phyloP scores from a whole-genome alignment of 2,888 invertebrate genomes.

The Cremastinae sp. region DNA sequence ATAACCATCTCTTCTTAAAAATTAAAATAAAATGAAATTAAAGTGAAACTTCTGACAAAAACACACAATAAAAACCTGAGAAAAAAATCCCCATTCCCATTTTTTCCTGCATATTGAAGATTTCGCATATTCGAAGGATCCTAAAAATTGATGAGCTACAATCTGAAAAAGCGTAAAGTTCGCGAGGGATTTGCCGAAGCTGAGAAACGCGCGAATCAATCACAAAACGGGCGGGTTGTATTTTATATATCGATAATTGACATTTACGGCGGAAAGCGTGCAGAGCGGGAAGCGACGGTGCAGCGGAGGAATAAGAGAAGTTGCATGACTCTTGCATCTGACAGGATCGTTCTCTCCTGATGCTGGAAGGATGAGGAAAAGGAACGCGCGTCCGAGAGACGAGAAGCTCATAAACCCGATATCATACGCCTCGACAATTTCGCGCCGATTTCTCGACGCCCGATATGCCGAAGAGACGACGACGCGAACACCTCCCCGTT shows the following conservation, averaged over 20 bases:
- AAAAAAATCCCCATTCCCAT: too few relatives aligned
- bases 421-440: slow-evolving; percentile 55
- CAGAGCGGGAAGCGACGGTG: not conserved
- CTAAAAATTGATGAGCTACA: too few relatives aligned
- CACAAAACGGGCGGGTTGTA: slow-evolving; percentile 56
- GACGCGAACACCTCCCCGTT: slow-evolving; percentile 5
- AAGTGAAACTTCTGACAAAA: too few relatives aligned
- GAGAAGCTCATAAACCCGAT: slow-evolving; percentile 55
- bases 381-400: slow-evolving; percentile 17
- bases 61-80: too few relatives aligned
- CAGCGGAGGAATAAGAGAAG: slow-evolving; percentile 25
- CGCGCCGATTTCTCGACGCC: slow-evolving; percentile 36
- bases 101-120: too few relatives aligned
- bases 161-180: too few relatives aligned
- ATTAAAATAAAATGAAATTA: too few relatives aligned
- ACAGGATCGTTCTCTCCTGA: slow-evolving; percentile 30
- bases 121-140: too few relatives aligned
- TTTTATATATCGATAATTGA: slow-evolving; percentile 60
- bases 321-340: slow-evolving; percentile 38
- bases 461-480: slow-evolving; percentile 26
- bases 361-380: not conserved
- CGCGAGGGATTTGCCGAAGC: slow-evolving; percentile 15
- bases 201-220: slow-evolving; percentile 55
- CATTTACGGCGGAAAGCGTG: slow-evolving; percentile 53
- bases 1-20: too few relatives aligned